Percentiles rank a stretch among this genome's conserved stretches.
phyloP scores from a whole-genome alignment of 2,797 vertebrate species.

The Cichlasoma orientale region DNA sequence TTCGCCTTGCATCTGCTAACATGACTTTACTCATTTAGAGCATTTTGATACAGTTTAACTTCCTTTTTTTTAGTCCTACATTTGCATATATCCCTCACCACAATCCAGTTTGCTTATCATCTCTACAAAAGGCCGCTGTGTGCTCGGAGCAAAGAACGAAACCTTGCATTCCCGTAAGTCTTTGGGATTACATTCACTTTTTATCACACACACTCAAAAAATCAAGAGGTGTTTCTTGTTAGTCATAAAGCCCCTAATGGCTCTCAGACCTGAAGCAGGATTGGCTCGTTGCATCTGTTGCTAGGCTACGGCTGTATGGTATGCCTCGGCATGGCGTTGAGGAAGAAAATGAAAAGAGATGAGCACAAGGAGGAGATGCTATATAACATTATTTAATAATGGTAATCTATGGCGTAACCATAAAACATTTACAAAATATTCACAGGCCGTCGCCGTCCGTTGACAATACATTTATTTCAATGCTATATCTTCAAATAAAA shows the following conservation, averaged over 20 bases:
- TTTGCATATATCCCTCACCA: slow-evolving; percentile 11
- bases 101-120: background rate
- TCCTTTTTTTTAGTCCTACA: background rate
- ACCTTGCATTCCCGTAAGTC: background rate
- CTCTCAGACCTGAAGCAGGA: slow-evolving; percentile 41
- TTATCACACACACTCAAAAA: slow-evolving; percentile 29
- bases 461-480: slow-evolving; percentile 72
- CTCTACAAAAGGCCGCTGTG: background rate
- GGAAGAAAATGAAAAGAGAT: slow-evolving; percentile 39
- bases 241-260: slow-evolving; percentile 46
- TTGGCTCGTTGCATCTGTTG: slow-evolving; percentile 75
- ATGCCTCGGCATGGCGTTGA: slow-evolving; percentile 28
- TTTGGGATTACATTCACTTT: slow-evolving; percentile 16
- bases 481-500: slow-evolving; percentile 74
- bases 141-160: background rate
- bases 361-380: slow-evolving; percentile 49
- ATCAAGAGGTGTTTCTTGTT: slow-evolving; percentile 41
- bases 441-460: slow-evolving; percentile 70
- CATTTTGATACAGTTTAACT: background rate
- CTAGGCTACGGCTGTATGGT: slow-evolving; percentile 69
- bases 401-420: slow-evolving; percentile 72
- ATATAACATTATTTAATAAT: slow-evolving; percentile 79
- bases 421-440: slow-evolving; percentile 84
- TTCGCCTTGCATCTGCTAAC: background rate
- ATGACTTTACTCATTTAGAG: background rate